Conservation (phyloP, 2,113 vertebrate species). For the Zosterops hypoxanthus region DNA sequence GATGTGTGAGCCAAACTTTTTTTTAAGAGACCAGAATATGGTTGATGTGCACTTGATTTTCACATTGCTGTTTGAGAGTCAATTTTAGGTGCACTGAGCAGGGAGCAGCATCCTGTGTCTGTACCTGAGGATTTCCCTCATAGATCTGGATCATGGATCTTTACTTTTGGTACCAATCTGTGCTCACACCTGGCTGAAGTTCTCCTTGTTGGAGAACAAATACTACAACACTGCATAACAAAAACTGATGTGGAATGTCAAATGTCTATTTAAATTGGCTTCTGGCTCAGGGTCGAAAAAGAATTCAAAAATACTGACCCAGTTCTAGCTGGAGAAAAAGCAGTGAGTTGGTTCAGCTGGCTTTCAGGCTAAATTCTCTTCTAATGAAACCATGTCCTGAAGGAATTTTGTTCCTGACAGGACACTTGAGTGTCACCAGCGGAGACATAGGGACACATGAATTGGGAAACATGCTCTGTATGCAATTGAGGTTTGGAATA, state of each 20-base stretch:
- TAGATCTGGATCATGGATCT: accelerated
- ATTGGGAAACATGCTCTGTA: background rate
- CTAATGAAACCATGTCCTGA: background rate
- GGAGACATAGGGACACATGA: background rate
- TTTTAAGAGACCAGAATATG: background rate
- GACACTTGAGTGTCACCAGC: background rate
- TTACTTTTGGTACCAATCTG: background rate
- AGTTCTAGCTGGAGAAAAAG: background rate
- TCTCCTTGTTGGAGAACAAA: background rate
- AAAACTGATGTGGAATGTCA: background rate
- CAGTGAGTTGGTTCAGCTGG: background rate
- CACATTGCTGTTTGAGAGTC: background rate
- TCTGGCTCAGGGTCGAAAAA: background rate
- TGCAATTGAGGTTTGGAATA: background rate
- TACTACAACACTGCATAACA: accelerated
- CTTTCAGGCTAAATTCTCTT: background rate
- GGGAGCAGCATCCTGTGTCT: accelerated
- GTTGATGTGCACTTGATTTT: background rate
- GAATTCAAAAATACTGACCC: background rate
- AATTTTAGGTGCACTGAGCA: background rate
- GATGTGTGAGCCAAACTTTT: background rate
- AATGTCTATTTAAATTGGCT: background rate
- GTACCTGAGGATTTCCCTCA: background rate
- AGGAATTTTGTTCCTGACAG: background rate
- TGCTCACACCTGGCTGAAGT: accelerated